Base-by-base conservation (phyloP, 1,140 invertebrate genomes). In the Drosophila watanabei region DNA sequence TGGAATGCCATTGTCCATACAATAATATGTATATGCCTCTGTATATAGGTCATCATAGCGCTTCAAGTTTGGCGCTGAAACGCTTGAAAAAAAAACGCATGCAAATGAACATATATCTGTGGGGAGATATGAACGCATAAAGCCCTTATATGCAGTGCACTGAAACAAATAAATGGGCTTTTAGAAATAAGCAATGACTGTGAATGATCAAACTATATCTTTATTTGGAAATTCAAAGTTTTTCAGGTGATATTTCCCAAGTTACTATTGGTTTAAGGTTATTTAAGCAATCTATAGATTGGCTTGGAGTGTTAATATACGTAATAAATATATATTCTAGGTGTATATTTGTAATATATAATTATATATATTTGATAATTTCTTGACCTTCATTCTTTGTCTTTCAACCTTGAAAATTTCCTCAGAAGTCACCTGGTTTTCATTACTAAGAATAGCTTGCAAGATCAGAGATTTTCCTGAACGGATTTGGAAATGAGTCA, bases 91-190 rank as follows among this genome's bases (percentile, higher is more conserved):
- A 43, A 48, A 16, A 49, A 4, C 14, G 37, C 49, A 72, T 72
- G 68, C 70, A 73, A 73, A 73, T 73, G 68, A 73, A 72, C 66
- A 72, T 72, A 72, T 72, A 39, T 70, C 63, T 68, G 30, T 30
- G 48, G 48, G 48, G 30, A 43, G 62, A 52, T 68, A 51, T 43
- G 62, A 49, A 66, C 32, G 37, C 35, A 56, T 37, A 51, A 43
- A 35, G 30, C 4, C 28, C 46, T 68, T 70, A 54, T 54, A 43
- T 68, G 37, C 18, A 54, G 30, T 51, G 24, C 62, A 54, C 48
- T 32, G 37, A 43, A 16, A 18, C 7, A 18, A 45, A 66, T 6
- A 2, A 4, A 8, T 18, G 5, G 5, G 1, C 8, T 24, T 20
- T 7, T 30, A n/a, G 11, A 30, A 30, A 30, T n/a, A 6, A 11